Conservation (phyloP, 2,888 invertebrate species). For the Drosophila emarginata region DNA sequence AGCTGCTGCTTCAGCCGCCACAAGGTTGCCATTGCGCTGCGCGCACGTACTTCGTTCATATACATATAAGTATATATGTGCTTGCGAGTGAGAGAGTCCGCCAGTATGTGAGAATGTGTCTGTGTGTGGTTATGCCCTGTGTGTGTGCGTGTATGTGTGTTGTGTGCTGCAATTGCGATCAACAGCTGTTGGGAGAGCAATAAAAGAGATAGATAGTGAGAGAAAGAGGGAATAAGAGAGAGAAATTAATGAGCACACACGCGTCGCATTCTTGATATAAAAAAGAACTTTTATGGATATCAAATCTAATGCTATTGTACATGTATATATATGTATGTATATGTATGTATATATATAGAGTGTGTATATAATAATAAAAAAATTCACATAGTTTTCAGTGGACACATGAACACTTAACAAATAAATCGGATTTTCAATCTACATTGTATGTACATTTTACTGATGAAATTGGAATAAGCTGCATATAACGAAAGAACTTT, state of each 20-base stretch:
- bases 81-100: not conserved
- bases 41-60: constrained; percentile 25
- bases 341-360: not conserved
- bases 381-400: no score
- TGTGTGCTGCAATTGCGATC: constrained; percentile 38
- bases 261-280: constrained; percentile 10
- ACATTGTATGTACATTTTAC: no score
- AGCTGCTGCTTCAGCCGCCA: constrained; percentile 39
- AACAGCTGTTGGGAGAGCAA: constrained; percentile 40
- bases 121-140: constrained; percentile 3
- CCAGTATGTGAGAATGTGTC: constrained; percentile 5
- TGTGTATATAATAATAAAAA: no score
- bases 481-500: no score
- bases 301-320: not conserved
- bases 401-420: no score
- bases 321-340: not conserved
- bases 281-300: constrained; percentile 19
- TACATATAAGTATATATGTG: not conserved
- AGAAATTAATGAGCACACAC: constrained; percentile 20
- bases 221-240: constrained; percentile 9
- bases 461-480: no score
- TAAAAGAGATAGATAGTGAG: constrained; percentile 4
- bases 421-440: no score
- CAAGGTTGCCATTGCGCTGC: constrained; percentile 22
- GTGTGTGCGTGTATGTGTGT: not conserved